A percentile compares a stretch with the other conserved stretches of the same genome.
phyloP scores from a whole-genome alignment of 2,888 invertebrate genomes.

The Patella ulyssiponensis region DNA sequence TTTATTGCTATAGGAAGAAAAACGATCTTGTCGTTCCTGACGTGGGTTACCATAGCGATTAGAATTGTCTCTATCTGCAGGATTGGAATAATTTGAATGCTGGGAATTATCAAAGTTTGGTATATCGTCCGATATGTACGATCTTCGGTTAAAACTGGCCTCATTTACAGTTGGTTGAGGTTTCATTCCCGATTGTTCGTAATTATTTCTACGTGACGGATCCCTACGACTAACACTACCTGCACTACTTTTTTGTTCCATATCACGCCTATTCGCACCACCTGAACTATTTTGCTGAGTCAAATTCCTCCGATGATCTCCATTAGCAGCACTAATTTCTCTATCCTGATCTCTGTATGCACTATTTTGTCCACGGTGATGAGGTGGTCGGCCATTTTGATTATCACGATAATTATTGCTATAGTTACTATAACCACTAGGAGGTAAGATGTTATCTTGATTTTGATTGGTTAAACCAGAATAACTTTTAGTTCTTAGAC shows the following conservation, averaged over 20 bases:
- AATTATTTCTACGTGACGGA: background rate
- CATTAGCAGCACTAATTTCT: slow-evolving; percentile 1
- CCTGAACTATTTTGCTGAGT: background rate
- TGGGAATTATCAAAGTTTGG: background rate
- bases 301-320: background rate
- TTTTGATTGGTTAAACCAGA: slow-evolving; percentile 4
- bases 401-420: slow-evolving; percentile 1
- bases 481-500: background rate
- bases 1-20: background rate
- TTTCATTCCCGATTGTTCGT: background rate
- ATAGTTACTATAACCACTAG: background rate
- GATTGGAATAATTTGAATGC: slow-evolving; percentile 8
- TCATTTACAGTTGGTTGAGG: background rate
- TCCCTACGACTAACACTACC: background rate
- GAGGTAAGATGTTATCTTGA: background rate
- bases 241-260: background rate
- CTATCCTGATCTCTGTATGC: background rate
- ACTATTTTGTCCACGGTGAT: background rate
- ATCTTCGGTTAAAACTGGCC: background rate
- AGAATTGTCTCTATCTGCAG: background rate
- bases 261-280: background rate
- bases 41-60: slow-evolving; percentile 2
- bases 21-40: background rate
- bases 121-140: background rate
- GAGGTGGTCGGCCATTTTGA: background rate